Conservation (phyloP, 2,113 vertebrate genomes). For the Cricetomys ansorgei region DNA sequence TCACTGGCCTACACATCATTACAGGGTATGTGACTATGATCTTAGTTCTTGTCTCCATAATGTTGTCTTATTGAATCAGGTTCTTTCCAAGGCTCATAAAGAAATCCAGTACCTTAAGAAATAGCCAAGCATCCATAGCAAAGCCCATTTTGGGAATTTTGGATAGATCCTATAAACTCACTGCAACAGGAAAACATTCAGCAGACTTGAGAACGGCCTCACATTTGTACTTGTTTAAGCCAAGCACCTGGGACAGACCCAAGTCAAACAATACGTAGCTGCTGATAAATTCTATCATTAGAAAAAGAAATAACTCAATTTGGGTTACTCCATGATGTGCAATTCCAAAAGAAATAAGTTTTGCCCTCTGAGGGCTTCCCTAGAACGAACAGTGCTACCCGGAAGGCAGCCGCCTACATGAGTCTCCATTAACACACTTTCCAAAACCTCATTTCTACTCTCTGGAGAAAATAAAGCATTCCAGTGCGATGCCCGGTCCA, state of each 20-base stretch:
- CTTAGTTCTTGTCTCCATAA: background rate
- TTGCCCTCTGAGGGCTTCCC: slow-evolving; percentile 52
- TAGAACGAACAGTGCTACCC: slow-evolving; percentile 46
- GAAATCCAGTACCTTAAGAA: slow-evolving; percentile 30
- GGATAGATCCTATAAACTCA: background rate
- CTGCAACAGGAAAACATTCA: background rate
- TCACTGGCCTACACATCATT: background rate
- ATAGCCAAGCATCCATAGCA: background rate
- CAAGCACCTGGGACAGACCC: slow-evolving; percentile 24
- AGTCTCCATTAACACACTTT: slow-evolving; percentile 48
- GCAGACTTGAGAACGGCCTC: background rate
- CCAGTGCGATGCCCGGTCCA: slow-evolving; percentile 21
- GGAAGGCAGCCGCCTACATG: slow-evolving; percentile 24
- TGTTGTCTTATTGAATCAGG: background rate
- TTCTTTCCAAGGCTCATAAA: slow-evolving; percentile 21
- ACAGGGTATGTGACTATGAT: background rate
- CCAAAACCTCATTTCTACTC: slow-evolving; percentile 66
- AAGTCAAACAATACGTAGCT: slow-evolving; percentile 6
- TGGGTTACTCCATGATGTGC: slow-evolving; percentile 33
- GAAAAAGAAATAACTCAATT: slow-evolving; percentile 51
- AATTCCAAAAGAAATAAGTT: slow-evolving; percentile 63
- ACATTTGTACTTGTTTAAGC: background rate
- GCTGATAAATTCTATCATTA: slow-evolving; percentile 52
- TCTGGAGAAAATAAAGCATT: slow-evolving; percentile 45
- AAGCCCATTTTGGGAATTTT: background rate